Evolutionary conservation across 2,888 invertebrate species (phyloP).

Genomic region (Drosophila fungiperda): DNA sequence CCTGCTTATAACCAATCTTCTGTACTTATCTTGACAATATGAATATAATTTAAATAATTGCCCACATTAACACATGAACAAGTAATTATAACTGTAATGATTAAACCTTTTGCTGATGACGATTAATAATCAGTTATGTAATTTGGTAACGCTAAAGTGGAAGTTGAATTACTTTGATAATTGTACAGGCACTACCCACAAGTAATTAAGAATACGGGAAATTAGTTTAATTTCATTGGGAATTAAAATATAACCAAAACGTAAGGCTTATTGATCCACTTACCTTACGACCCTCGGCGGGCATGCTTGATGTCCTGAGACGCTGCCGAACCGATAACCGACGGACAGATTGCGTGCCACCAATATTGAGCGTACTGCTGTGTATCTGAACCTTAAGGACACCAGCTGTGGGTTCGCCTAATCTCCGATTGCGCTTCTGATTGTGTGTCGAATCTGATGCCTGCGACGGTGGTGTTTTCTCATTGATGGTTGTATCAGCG

Average conservation of each 20-base stretch:
- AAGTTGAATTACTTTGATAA: neutral
- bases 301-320: slow-evolving; percentile 85
- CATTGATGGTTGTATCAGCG: slow-evolving; percentile 47
- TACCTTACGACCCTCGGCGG: slow-evolving; percentile 84
- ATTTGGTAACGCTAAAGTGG: neutral
- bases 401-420: slow-evolving; percentile 37
- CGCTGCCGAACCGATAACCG: slow-evolving; percentile 80
- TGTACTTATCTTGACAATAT: slow-evolving; percentile 3
- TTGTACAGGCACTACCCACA: neutral
- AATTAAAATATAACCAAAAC: neutral
- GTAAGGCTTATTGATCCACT: slow-evolving; percentile 32
- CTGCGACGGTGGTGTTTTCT: slow-evolving; percentile 6
- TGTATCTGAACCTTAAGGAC: slow-evolving; percentile 14
- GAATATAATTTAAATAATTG: slow-evolving; percentile 3
- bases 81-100: neutral
- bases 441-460: neutral
- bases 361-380: slow-evolving; percentile 74
- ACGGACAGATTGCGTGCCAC: slow-evolving; percentile 60
- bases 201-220: neutral
- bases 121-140: neutral
- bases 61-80: neutral
- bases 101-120: neutral
- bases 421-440: slow-evolving; percentile 54
- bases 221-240: neutral
- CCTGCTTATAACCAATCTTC: slow-evolving; percentile 5